Evolutionary conservation across 2,113 vertebrate genomes (phyloP).

Genomic region (Ivindomyrus marchei): DNA sequence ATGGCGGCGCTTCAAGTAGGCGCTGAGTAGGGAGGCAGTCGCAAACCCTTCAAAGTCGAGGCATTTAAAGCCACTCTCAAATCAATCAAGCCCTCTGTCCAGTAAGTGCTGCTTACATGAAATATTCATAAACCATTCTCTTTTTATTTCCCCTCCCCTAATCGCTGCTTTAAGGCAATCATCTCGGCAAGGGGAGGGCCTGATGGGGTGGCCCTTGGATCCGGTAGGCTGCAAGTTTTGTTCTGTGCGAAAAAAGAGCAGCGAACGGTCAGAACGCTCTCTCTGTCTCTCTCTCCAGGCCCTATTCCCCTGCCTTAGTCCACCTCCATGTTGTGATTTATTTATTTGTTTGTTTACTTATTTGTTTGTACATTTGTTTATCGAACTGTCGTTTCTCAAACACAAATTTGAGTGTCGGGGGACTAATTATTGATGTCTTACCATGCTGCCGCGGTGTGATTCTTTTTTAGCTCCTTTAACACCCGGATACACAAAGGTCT

Average conservation of each 20-base stretch:
- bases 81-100: conserved; percentile 88
- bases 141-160: conserved; percentile 89
- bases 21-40: conserved; percentile 63
- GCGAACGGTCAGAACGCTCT: conserved; percentile 64
- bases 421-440: neutral
- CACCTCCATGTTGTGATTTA: neutral
- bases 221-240: conserved; percentile 70
- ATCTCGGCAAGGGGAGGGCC: conserved; percentile 80
- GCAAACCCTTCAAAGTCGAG: conserved; percentile 85
- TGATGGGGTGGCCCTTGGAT: conserved; percentile 69
- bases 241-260: conserved; percentile 71
- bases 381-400: neutral
- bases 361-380: neutral
- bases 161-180: conserved; percentile 96
- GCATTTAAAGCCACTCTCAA: conserved; percentile 84
- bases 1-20: conserved; percentile 74
- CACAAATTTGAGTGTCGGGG: neutral
- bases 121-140: conserved; percentile 98
- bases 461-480: neutral
- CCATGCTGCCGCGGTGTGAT: neutral
- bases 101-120: conserved; percentile 98
- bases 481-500: neutral
- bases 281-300: conserved; percentile 17
- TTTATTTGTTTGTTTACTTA: neutral
- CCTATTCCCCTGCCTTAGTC: conserved; percentile 21